Percentiles rank a stretch among this genome's conserved stretches.
Evolutionary conservation across 2,888 invertebrate species (phyloP).

Genomic region (Tineola bisselliella): DNA sequence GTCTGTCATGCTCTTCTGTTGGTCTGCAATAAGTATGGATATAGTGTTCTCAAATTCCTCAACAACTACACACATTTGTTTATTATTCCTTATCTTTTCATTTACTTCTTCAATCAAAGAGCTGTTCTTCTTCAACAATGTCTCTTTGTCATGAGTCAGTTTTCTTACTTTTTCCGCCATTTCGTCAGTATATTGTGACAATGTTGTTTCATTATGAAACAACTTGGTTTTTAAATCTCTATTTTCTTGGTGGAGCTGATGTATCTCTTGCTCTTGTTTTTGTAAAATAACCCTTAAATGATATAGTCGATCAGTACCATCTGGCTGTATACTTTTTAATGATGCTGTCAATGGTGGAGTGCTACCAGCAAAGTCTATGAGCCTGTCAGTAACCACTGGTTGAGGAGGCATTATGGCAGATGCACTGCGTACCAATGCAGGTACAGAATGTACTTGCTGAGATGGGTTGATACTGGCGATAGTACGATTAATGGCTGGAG

Average conservation of each 20-base stretch:
- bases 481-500: slow-evolving; percentile 45
- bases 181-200: slow-evolving; percentile 36
- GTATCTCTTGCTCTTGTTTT: slow-evolving; percentile 51
- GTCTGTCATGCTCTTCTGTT: slow-evolving; percentile 71
- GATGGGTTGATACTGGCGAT: slow-evolving; percentile 24
- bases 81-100: slow-evolving; percentile 47
- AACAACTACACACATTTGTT: slow-evolving; percentile 74
- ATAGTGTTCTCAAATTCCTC: slow-evolving; percentile 84
- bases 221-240: slow-evolving; percentile 43
- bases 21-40: slow-evolving; percentile 76
- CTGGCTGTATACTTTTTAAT: slow-evolving; percentile 32
- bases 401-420: slow-evolving; percentile 53
- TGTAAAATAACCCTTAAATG: slow-evolving; percentile 44
- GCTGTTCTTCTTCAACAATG: slow-evolving; percentile 34
- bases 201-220: slow-evolving; percentile 40
- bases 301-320: slow-evolving; percentile 41
- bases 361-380: slow-evolving; percentile 46
- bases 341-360: slow-evolving; percentile 51
- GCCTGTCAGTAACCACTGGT: slow-evolving; percentile 47
- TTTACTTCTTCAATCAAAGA: slow-evolving; percentile 42
- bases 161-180: slow-evolving; percentile 42
- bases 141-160: slow-evolving; percentile 40
- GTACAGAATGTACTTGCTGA: slow-evolving; percentile 29
- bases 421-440: slow-evolving; percentile 47
- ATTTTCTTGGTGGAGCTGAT: slow-evolving; percentile 45